Conservation (phyloP, 1,140 invertebrate genomes). For the Sminthurides bifidus region DNA sequence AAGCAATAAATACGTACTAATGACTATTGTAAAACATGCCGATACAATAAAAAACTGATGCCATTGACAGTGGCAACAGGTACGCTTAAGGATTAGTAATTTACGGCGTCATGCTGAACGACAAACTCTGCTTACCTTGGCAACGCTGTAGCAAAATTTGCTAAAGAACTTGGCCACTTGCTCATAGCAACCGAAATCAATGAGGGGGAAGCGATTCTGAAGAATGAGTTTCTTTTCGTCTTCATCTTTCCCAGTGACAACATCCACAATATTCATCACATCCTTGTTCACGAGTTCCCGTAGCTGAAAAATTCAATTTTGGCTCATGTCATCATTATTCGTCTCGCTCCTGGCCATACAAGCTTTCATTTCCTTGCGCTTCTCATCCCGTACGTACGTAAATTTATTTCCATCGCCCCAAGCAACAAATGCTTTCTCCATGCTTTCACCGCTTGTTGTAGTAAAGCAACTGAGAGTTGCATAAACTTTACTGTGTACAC, state of each 20-base stretch:
- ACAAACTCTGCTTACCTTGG: conserved; percentile 19
- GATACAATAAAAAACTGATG: not conserved
- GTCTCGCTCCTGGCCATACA: too few relatives aligned
- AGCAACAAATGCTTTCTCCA: too few relatives aligned
- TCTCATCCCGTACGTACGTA: too few relatives aligned
- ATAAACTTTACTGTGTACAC: too few relatives aligned
- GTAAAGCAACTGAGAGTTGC: too few relatives aligned
- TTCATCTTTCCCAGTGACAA: conserved; percentile 17
- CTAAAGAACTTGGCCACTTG: conserved; percentile 21
- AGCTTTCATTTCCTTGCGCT: too few relatives aligned
- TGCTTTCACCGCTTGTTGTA: too few relatives aligned
- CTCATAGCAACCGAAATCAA: conserved; percentile 28
- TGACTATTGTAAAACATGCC: not conserved
- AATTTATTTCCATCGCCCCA: too few relatives aligned
- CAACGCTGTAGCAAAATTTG: conserved; percentile 25
- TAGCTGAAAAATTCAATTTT: conserved; percentile 21
- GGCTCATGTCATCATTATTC: too few relatives aligned
- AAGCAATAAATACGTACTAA: not conserved
- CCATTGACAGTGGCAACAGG: not conserved
- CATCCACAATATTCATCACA: conserved; percentile 20
- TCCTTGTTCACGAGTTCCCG: conserved; percentile 25
- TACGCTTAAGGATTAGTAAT: too few relatives aligned
- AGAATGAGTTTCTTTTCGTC: conserved; percentile 11
- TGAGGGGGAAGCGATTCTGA: conserved; percentile 10
- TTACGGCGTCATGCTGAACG: not conserved